These are phyloP conservation scores for Teleopsis dalmanni DNA, from an alignment of 1,140 invertebrate genomes.

Conservation along the genomic window DNA sequence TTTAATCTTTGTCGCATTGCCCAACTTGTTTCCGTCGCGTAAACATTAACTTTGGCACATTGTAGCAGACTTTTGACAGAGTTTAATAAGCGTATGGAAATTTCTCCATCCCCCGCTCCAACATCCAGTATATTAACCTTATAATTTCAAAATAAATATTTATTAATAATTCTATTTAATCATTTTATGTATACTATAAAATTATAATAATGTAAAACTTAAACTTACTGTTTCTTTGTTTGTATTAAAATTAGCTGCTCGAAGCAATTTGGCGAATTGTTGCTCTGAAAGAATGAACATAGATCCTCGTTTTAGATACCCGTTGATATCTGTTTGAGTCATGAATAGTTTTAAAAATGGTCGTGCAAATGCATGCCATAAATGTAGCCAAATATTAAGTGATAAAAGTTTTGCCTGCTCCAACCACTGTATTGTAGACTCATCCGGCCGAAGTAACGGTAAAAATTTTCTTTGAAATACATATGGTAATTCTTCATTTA, in stretches of 20 bases:
- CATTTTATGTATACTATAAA: neutral
- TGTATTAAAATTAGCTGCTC: constrained; percentile 29
- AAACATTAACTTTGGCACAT: constrained; percentile 45
- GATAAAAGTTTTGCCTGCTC: constrained; percentile 57
- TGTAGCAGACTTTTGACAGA: constrained; percentile 50
- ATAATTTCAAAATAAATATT: constrained; percentile 4
- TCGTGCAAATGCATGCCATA: constrained; percentile 61
- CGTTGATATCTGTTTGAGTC: constrained; percentile 73
- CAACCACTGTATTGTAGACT: constrained; percentile 60
- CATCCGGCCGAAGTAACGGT: constrained; percentile 52
- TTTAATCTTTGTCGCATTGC: constrained; percentile 67
- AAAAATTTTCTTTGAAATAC: constrained; percentile 50
- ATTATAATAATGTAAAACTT: neutral
- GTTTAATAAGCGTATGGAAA: constrained; percentile 62
- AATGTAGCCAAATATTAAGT: constrained; percentile 60
- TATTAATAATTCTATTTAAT: neutral
- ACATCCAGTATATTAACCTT: constrained; percentile 62
- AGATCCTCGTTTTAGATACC: constrained; percentile 67
- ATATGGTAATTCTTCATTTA: constrained; percentile 39
- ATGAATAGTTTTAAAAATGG: constrained; percentile 63
- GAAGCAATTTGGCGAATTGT: constrained; percentile 61
- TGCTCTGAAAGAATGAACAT: constrained; percentile 80
- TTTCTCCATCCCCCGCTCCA: constrained; percentile 83
- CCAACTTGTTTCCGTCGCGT: constrained; percentile 75
- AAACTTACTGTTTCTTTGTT: constrained; percentile 18